Evolutionary conservation across 2,113 vertebrate genomes (phyloP).

Genomic region (Gymnorhina tibicen): DNA sequence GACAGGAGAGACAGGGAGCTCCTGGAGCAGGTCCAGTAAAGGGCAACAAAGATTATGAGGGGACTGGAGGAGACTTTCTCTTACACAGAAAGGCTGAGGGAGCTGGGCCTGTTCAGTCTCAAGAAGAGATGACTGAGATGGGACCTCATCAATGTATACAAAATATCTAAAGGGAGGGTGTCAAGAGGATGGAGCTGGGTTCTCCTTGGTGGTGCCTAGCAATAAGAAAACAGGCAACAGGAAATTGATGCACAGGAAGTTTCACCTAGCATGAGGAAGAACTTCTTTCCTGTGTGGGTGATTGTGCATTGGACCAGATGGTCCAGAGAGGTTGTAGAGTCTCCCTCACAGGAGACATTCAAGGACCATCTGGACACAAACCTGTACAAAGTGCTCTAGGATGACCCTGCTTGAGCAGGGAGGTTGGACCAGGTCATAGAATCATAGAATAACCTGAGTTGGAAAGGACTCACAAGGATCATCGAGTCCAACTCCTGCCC

Average conservation of each 20-base stretch:
- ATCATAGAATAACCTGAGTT: neutral
- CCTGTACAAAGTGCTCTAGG: neutral
- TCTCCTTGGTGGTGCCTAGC: neutral
- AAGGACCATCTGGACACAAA: neutral
- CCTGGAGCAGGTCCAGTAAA: accelerated
- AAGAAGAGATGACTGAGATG: neutral
- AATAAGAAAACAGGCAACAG: neutral
- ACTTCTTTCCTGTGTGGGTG: neutral
- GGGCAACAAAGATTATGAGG: neutral
- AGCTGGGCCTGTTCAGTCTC: neutral
- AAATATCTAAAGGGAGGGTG: neutral
- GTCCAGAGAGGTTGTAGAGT: neutral
- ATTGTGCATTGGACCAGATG: neutral
- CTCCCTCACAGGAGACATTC: neutral
- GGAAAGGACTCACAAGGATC: neutral
- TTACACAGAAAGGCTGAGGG: neutral
- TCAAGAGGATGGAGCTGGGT: neutral
- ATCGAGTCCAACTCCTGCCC: no score
- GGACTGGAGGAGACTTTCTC: neutral
- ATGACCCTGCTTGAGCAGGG: neutral
- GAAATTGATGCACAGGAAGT: neutral
- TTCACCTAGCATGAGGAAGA: neutral
- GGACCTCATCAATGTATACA: neutral
- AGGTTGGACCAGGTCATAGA: neutral
- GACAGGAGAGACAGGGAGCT: neutral